These are phyloP conservation scores for Stomatorhinus walkeri DNA, from an alignment of 2,797 vertebrate genomes.

Conservation along the genomic window DNA sequence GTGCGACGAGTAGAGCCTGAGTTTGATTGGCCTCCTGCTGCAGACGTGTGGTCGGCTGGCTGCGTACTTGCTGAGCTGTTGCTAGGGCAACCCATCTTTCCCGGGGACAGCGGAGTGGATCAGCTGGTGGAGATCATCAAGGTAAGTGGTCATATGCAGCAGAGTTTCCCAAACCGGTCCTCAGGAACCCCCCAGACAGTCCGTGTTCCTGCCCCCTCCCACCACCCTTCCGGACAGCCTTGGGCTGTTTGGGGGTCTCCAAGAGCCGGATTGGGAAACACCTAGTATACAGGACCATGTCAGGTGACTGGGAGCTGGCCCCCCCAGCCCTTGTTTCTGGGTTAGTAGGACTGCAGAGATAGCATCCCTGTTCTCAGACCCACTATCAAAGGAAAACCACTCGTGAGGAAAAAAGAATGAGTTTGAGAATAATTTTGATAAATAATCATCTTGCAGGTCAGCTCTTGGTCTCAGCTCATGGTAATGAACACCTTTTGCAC, in stretches of 20 bases:
- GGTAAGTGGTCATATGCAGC: slow-evolving; percentile 56
- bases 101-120: slow-evolving; percentile 97
- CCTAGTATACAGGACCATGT: neutral
- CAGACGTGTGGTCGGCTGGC: slow-evolving; percentile 98
- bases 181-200: neutral
- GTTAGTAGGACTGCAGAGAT: neutral
- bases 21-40: neutral
- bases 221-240: neutral
- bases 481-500: neutral
- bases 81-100: slow-evolving; percentile 98
- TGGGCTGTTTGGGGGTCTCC: neutral
- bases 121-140: slow-evolving; percentile 99
- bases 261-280: neutral
- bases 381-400: neutral
- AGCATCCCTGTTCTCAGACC: neutral
- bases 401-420: neutral
- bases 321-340: neutral
- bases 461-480: neutral
- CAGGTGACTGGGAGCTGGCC: neutral
- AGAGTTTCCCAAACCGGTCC: neutral
- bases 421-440: neutral
- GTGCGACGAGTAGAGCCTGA: neutral
- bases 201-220: neutral
- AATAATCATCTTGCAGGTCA: neutral
- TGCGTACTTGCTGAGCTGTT: slow-evolving; percentile 96